Percentiles rank a stretch among this genome's conserved stretches.
Evolutionary conservation across 2,888 invertebrate species (phyloP).

Genomic region (Lithosia quadra): DNA sequence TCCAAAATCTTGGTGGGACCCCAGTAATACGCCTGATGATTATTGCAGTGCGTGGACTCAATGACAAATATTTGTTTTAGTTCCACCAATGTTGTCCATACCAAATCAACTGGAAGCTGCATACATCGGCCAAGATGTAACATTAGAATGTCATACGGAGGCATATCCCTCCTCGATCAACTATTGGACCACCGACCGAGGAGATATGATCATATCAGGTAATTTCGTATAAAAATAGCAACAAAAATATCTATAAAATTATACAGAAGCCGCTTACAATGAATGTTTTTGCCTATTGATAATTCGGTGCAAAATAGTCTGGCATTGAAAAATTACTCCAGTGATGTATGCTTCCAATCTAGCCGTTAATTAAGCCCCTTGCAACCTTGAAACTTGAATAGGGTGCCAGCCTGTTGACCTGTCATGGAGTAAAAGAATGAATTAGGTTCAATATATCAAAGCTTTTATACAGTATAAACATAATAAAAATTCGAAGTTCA

Average conservation of each 20-base stretch:
- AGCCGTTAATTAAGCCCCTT: constrained; percentile 42
- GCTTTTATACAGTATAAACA: constrained; percentile 12
- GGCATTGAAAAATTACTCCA: constrained; percentile 38
- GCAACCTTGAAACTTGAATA: constrained; percentile 45
- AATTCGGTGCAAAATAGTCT: constrained; percentile 27
- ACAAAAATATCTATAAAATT: not conserved
- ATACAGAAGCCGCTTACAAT: constrained; percentile 8
- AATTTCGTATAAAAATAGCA: constrained; percentile 18
- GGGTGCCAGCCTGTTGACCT: constrained; percentile 23
- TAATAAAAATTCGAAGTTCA: constrained; percentile 25
- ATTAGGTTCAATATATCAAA: constrained; percentile 15
- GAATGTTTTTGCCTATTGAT: constrained; percentile 28
- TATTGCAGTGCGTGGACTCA: no score
- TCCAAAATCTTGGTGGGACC: no score
- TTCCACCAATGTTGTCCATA: constrained; percentile 97
- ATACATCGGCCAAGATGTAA: constrained; percentile 95
- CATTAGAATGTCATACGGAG: constrained; percentile 96
- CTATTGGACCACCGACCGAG: constrained; percentile 97
- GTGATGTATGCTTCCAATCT: constrained; percentile 29
- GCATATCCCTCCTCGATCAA: constrained; percentile 97
- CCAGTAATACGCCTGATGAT: no score
- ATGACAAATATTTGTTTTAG: constrained; percentile 77
- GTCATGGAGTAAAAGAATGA: constrained; percentile 23
- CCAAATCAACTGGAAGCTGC: constrained; percentile 97
- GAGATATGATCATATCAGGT: constrained; percentile 98